Conservation (phyloP, 2,113 vertebrate genomes). For the Excalfactoria chinensis region DNA sequence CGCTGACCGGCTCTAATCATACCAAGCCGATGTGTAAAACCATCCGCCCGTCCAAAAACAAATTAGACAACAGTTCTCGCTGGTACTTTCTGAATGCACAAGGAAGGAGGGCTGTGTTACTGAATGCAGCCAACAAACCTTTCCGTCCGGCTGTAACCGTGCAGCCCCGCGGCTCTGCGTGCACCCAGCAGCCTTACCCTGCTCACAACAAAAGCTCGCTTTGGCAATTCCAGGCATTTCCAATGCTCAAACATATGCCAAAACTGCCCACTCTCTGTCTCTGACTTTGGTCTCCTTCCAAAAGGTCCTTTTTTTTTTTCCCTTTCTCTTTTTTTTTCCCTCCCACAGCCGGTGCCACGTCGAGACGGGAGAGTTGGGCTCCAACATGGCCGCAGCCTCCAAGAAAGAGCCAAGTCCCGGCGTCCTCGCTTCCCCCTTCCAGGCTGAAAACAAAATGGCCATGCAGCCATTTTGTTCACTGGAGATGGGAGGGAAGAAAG, state of each 20-base stretch:
- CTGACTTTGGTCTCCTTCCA: constrained; percentile 69
- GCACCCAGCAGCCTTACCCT: constrained; percentile 47
- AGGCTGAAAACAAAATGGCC: constrained; percentile 68
- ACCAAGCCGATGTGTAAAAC: constrained; percentile 64
- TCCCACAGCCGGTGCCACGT: constrained; percentile 66
- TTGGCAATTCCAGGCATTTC: constrained; percentile 73
- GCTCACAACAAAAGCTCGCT: constrained; percentile 69
- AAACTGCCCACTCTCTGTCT: constrained; percentile 72
- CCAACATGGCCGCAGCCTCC: constrained; percentile 56
- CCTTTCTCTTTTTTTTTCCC: not conserved
- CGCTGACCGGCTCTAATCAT: constrained; percentile 52
- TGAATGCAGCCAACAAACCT: constrained; percentile 67
- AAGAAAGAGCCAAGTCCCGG: constrained; percentile 64
- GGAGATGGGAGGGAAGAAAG: constrained; percentile 65
- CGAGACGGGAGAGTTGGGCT: constrained; percentile 61
- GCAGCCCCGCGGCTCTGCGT: constrained; percentile 55
- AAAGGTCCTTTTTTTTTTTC: constrained; percentile 45
- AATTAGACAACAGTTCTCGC: constrained; percentile 60
- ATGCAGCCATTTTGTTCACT: constrained; percentile 74
- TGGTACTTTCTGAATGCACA: constrained; percentile 57
- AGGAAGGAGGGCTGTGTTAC: constrained; percentile 63
- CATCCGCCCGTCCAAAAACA: constrained; percentile 59
- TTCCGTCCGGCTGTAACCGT: constrained; percentile 46
- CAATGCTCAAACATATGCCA: constrained; percentile 66
- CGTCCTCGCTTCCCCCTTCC: constrained; percentile 59